phyloP scores from a whole-genome alignment of 2,888 invertebrate species.

The Argynnis bischoffii region DNA sequence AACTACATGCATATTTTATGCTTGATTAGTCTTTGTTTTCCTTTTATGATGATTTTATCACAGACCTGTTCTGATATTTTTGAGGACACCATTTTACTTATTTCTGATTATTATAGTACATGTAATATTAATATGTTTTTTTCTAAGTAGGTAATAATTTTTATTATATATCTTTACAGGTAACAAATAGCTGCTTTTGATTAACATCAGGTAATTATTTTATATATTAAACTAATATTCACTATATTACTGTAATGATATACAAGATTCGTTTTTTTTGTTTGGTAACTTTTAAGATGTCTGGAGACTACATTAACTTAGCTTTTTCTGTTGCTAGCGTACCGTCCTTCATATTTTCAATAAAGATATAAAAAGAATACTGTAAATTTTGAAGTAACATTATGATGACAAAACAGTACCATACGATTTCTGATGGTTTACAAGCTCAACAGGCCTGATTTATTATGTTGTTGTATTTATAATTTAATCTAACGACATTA shows the following conservation, averaged over 20 bases:
- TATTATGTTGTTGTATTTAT: neutral
- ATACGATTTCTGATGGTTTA: slow-evolving; percentile 36
- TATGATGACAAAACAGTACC: slow-evolving; percentile 35
- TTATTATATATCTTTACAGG: slow-evolving; percentile 6
- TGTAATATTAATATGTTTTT: neutral
- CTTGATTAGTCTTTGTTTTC: neutral
- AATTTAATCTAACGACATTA: neutral
- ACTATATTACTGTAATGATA: too few relatives aligned
- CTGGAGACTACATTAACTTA: too few relatives aligned
- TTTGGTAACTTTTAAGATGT: too few relatives aligned
- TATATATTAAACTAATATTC: too few relatives aligned
- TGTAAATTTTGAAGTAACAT: neutral
- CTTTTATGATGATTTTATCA: slow-evolving; percentile 37
- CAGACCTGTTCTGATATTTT: slow-evolving; percentile 42
- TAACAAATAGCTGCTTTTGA: neutral
- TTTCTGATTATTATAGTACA: slow-evolving; percentile 19
- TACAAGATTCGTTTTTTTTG: too few relatives aligned
- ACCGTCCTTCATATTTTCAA: neutral
- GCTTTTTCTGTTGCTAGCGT: too few relatives aligned
- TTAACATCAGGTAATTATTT: too few relatives aligned
- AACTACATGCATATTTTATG: too few relatives aligned
- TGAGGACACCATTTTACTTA: slow-evolving; percentile 30
- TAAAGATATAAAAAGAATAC: neutral
- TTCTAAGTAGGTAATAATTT: neutral
- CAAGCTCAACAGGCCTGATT: slow-evolving; percentile 44